A percentile compares a stretch with the other conserved stretches of the same genome.
These are phyloP conservation scores for Ibidorhyncha struthersii DNA, from an alignment of 2,113 vertebrate genomes.

Conservation along the genomic window DNA sequence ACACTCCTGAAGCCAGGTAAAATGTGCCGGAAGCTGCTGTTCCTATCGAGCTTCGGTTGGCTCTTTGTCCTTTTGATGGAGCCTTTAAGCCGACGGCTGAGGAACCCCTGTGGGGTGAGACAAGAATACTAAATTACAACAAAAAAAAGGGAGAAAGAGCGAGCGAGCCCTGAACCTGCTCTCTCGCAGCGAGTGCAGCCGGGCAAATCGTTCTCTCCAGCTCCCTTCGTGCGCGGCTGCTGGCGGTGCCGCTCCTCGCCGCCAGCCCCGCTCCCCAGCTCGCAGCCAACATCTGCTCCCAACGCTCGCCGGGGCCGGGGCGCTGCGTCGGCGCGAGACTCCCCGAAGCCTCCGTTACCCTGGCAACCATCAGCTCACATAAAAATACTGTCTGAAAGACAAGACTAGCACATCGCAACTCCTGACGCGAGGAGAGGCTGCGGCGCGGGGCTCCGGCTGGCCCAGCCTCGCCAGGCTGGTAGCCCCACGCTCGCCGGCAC, in stretches of 20 bases:
- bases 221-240: neutral
- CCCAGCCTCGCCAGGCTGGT: neutral
- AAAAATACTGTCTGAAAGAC: conserved; percentile 60
- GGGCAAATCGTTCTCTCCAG: neutral
- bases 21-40: conserved; percentile 99
- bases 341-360: conserved; percentile 84
- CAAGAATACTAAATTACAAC: conserved; percentile 61
- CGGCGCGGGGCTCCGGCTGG: neutral
- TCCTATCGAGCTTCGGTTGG: conserved; percentile 96
- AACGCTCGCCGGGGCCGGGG: neutral
- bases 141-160: neutral
- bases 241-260: conserved; percentile 9
- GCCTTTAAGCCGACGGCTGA: conserved; percentile 92
- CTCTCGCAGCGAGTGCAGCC: neutral
- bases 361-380: conserved; percentile 83
- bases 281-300: conserved; percentile 73
- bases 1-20: conserved; percentile 92
- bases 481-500: neutral
- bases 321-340: conserved; percentile 72
- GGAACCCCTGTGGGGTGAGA: conserved; percentile 86
- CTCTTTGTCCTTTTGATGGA: conserved; percentile 99
- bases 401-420: conserved; percentile 12
- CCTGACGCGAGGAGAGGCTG: neutral
- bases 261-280: neutral
- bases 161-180: neutral